These are phyloP conservation scores for Pandemis cinnamomeana DNA, from an alignment of 2,888 invertebrate genomes.

Conservation along the genomic window DNA sequence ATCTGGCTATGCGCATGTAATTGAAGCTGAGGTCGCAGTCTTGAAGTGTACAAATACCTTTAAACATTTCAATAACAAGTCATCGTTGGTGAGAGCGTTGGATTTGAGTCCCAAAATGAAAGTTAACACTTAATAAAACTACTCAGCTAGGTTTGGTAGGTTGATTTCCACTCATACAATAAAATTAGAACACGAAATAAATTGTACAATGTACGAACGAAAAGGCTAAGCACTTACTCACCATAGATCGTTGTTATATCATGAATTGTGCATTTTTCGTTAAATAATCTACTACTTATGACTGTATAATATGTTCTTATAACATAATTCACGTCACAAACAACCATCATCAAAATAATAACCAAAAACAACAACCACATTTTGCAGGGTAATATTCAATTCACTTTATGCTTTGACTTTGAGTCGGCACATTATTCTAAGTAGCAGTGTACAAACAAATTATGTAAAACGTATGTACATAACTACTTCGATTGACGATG, in stretches of 20 bases:
- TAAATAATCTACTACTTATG: slow-evolving; percentile 86
- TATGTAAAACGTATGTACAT: slow-evolving; percentile 36
- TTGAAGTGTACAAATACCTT: slow-evolving; percentile 73
- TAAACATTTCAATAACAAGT: slow-evolving; percentile 10
- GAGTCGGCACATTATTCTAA: slow-evolving; percentile 28
- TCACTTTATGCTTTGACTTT: slow-evolving; percentile 23
- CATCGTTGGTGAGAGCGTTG: no score
- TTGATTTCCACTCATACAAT: no score
- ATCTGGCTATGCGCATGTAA: slow-evolving; percentile 61
- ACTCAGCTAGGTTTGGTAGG: no score
- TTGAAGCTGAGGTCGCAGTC: slow-evolving; percentile 67
- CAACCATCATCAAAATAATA: slow-evolving; percentile 82
- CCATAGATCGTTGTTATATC: slow-evolving; percentile 89
- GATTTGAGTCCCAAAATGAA: not conserved
- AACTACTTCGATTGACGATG: slow-evolving; percentile 19
- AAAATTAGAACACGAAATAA: no score
- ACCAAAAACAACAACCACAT: slow-evolving; percentile 53
- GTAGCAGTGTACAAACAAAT: slow-evolving; percentile 17
- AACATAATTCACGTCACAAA: slow-evolving; percentile 90
- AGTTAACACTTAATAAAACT: no score
- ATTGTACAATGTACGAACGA: not conserved
- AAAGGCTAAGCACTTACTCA: slow-evolving; percentile 64
- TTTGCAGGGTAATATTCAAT: slow-evolving; percentile 21
- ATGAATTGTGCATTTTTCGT: slow-evolving; percentile 86
- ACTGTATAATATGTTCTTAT: slow-evolving; percentile 88